Evolutionary conservation across 2,888 invertebrate genomes (phyloP), one percentile per base, ranked within the genome.

Genomic region (Dasysyrphus albostriatus): DNA sequence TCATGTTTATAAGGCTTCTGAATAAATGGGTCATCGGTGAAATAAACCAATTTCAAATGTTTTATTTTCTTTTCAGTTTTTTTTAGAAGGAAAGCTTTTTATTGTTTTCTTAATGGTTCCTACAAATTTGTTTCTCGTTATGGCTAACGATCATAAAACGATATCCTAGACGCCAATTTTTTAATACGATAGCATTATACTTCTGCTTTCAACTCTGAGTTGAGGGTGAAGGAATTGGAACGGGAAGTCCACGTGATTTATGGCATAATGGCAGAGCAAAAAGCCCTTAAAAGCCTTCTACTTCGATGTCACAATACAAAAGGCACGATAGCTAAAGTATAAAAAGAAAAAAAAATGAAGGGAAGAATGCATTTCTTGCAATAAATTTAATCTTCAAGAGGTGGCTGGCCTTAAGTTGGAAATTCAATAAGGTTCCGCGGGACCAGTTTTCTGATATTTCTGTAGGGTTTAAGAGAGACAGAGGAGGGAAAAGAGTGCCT

Each of bases 81-180:
- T 29, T 54, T 29, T 54, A 7, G 14, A 19, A 8, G 19, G 49
- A 67, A 42, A 49, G 49, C n/a, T 63, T 80, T 73, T 73, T 80
- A 80, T 79, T 80, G 58, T 80, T 65, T 67, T 49, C 63, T 49
- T 73, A 80, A 80, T 73, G 79, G 73, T 59, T 73, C 32, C 63
- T 61, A n/a, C 56, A 72, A 82, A 82, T 72, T 82, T 76, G 58
- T 72, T 76, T n/a, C 70, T 82, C 76, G 81, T 82, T 82, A 76
- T 82, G 47, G 65, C 72, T 76, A 82, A 82, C 76, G 82, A 72
- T 76, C 82, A 76, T 82, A 82, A 82, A 82, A 67, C 72, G 82
- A 76, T 82, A 72, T 76, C 70, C 63, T 63, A 65, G 77, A 72
- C 63, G 72, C 72, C 82, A 82, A 76, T 76, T 82, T 76, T 82